Conservation (phyloP, 2,888 invertebrate species). For the Volucella zonaria region DNA sequence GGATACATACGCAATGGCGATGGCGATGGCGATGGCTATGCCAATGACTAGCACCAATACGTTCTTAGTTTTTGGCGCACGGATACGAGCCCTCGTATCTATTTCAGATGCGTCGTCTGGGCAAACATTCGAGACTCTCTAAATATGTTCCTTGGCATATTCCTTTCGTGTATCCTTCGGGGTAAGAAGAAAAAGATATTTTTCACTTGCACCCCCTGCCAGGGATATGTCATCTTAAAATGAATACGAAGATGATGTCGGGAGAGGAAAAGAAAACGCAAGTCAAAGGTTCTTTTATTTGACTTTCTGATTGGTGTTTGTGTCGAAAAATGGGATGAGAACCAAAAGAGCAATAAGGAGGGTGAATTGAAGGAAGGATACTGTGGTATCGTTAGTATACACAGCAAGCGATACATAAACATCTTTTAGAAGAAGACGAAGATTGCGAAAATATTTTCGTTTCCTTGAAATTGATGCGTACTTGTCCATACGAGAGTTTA, state of each 20-base stretch:
- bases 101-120: conserved; percentile 56
- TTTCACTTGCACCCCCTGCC: conserved; percentile 61
- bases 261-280: conserved; percentile 62
- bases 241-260: conserved; percentile 17
- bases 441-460: conserved; percentile 66
- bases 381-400: conserved; percentile 11
- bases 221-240: conserved; percentile 55
- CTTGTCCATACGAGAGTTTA: conserved; percentile 9
- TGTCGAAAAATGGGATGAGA: conserved; percentile 49
- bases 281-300: conserved; percentile 74
- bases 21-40: not conserved
- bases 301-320: conserved; percentile 74
- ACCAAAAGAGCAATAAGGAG: conserved; percentile 33
- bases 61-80: conserved; percentile 3
- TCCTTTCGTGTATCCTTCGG: conserved; percentile 56
- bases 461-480: conserved; percentile 66
- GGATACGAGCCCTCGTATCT: conserved; percentile 53
- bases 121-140: conserved; percentile 56
- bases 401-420: conserved; percentile 20
- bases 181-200: conserved; percentile 57
- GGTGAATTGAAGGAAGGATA: conserved; percentile 43
- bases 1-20: too few relatives aligned
- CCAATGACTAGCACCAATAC: not conserved
- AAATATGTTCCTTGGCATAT: conserved; percentile 70
- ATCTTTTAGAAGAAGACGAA: conserved; percentile 52